Base-by-base conservation (phyloP, 2,888 invertebrate species). In the Epinotia nisella region DNA sequence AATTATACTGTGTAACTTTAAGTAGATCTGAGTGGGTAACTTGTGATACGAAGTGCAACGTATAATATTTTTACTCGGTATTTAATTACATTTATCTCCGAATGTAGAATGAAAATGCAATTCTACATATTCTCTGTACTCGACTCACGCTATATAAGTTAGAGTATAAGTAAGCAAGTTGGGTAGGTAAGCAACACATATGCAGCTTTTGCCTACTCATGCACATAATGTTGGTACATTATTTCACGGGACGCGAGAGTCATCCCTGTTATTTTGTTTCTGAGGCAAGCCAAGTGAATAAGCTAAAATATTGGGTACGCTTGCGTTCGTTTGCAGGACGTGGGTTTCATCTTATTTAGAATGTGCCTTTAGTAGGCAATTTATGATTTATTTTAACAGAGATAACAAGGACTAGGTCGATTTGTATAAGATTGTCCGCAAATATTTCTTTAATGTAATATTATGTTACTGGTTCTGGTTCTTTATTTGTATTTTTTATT, bases 221-320 rank as follows among this genome's bases (percentile, higher is more conserved):
- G 65, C 60, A 60, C 66, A 29, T 71, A 66, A 71, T 71, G 59
- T 60, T 10, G 45, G 29, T 45, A 60, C 53, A 41, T 71, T 66
- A 60, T 65, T 58, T 49, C 55, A 59, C 35, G 24, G 45, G 39
- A 66, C 11, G 55, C 55, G 71, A 59, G 53, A 53, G 60, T 29
- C 66, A 60, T 66, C 55, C 45, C 55, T 67, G 74, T 41, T 65
- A 53, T 65, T 68, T 68, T 58, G 65, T 65, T 60, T 58, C 60
- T 19, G 55, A n/a, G 68, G n/a, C 35, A 13, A 39, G 56, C 56
- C 55, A 62, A 58, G 68, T 73, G 41, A 61, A 55, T 41, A 62
- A 61, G 45, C 55, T 62, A 62, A 70, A 55, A 70, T 70, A 70
- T 70, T 55, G 60, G 55, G 55, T 10, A 9, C 15, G 39, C 53